Percentiles rank a stretch among this genome's conserved stretches.
phyloP scores from a whole-genome alignment of 1,140 invertebrate species.

The Pristionchus pacificus region DNA sequence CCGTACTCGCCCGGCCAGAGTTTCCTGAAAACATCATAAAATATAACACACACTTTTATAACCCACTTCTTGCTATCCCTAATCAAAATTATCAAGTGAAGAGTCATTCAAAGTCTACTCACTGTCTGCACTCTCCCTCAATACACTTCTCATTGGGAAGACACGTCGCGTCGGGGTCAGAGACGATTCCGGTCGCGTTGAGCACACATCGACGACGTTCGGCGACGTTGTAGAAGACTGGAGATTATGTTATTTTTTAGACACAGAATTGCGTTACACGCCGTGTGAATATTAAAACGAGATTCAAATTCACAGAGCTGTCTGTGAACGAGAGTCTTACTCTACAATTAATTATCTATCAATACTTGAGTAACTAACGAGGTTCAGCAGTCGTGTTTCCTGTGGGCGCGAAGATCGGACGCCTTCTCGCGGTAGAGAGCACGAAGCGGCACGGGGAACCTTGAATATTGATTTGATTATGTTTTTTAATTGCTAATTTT shows the following conservation, averaged over 20 bases:
- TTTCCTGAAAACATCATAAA: slow-evolving; percentile 33
- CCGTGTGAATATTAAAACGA: no score
- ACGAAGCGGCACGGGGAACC: slow-evolving; percentile 31
- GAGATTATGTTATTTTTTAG: slow-evolving; percentile 15
- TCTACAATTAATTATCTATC: neutral
- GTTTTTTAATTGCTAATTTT: no score
- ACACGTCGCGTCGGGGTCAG: slow-evolving; percentile 48
- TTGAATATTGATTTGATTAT: no score
- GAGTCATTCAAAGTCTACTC: slow-evolving; percentile 9
- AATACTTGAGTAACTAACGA: slow-evolving; percentile 17
- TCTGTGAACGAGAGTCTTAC: neutral
- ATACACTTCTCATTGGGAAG: slow-evolving; percentile 53
- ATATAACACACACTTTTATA: neutral
- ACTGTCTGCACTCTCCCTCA: slow-evolving; percentile 46
- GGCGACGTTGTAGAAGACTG: slow-evolving; percentile 52
- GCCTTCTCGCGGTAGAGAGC: slow-evolving; percentile 38
- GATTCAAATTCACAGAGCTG: no score
- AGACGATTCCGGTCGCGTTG: slow-evolving; percentile 27
- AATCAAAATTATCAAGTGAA: slow-evolving; percentile 1
- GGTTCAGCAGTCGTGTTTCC: slow-evolving; percentile 41
- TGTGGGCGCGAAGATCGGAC: slow-evolving; percentile 43
- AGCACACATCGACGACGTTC: slow-evolving; percentile 35
- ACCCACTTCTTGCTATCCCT: neutral
- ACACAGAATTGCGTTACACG: no score
- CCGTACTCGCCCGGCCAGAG: slow-evolving; percentile 54